phyloP scores from a whole-genome alignment of 2,888 invertebrate species.

The Mesoligia furuncula region DNA sequence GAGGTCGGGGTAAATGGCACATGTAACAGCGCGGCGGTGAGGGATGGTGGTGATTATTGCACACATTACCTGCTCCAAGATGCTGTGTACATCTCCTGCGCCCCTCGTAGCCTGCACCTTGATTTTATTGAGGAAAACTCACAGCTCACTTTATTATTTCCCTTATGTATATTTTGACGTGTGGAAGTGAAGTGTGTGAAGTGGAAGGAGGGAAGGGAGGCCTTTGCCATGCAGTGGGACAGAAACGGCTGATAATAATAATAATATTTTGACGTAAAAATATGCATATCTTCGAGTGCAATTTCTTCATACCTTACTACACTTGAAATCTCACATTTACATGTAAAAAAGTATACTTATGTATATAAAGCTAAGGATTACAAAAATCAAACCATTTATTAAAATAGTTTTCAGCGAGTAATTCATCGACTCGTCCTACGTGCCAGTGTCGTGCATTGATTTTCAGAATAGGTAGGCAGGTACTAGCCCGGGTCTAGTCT shows the following conservation, averaged over 20 bases:
- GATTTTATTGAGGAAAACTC: slow-evolving; percentile 70
- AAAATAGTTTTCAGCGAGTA: neutral
- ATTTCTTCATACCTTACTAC: neutral
- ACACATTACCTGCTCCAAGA: slow-evolving; percentile 82
- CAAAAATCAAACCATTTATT: neutral
- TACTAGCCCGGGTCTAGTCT: no score
- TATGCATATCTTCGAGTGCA: neutral
- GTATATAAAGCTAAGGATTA: neutral
- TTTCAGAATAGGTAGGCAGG: no score
- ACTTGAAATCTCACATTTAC: no score
- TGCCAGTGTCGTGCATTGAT: no score
- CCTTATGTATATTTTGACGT: neutral
- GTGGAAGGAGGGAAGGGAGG: no score
- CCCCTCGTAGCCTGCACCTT: slow-evolving; percentile 72
- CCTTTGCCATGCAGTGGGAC: no score
- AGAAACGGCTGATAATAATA: no score
- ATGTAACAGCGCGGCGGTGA: slow-evolving; percentile 80
- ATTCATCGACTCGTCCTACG: no score
- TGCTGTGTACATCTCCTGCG: slow-evolving; percentile 67
- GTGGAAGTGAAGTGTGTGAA: no score
- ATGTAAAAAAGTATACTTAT: neutral
- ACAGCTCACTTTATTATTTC: slow-evolving; percentile 39
- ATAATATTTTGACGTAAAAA: neutral
- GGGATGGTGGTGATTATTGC: slow-evolving; percentile 86
- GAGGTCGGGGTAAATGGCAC: slow-evolving; percentile 76